phyloP scores from a whole-genome alignment of 2,797 vertebrate species.

The Silurus lanzhouensis region DNA sequence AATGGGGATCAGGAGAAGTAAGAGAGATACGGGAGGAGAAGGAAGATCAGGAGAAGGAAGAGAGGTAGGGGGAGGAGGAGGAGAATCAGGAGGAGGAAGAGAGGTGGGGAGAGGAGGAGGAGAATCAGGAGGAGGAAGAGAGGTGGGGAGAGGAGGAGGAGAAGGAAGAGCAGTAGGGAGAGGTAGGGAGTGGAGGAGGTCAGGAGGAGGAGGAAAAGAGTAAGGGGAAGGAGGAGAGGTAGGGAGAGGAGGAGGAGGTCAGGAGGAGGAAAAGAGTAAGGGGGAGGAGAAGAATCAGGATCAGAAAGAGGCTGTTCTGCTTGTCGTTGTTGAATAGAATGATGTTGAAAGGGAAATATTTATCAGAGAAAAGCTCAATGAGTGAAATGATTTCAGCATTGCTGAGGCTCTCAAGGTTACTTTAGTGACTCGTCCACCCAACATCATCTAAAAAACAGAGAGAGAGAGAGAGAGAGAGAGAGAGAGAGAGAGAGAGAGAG shows the following conservation, averaged over 20 bases:
- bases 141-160: no score
- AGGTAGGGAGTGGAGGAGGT: no score
- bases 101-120: no score
- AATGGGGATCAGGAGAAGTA: not conserved
- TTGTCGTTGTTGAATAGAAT: not conserved
- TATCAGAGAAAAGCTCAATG: not conserved
- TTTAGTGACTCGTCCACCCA: conserved; percentile 41
- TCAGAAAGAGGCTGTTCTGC: not conserved
- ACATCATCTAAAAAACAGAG: conserved; percentile 34
- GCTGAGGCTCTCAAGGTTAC: conserved; percentile 46
- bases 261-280: no score
- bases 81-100: not conserved
- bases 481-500: not conserved
- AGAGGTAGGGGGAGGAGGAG: not conserved
- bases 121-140: no score
- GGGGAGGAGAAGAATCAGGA: not conserved
- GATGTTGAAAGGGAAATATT: conserved; percentile 16
- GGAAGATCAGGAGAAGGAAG: not conserved
- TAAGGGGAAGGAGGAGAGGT: no score
- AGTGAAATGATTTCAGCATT: conserved; percentile 12
- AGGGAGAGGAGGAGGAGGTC: no score
- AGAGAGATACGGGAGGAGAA: not conserved
- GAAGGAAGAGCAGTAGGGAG: no score
- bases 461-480: not conserved
- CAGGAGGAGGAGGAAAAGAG: no score